phyloP scores from a whole-genome alignment of 2,797 vertebrate genomes.

The Cichlasoma orientale region DNA sequence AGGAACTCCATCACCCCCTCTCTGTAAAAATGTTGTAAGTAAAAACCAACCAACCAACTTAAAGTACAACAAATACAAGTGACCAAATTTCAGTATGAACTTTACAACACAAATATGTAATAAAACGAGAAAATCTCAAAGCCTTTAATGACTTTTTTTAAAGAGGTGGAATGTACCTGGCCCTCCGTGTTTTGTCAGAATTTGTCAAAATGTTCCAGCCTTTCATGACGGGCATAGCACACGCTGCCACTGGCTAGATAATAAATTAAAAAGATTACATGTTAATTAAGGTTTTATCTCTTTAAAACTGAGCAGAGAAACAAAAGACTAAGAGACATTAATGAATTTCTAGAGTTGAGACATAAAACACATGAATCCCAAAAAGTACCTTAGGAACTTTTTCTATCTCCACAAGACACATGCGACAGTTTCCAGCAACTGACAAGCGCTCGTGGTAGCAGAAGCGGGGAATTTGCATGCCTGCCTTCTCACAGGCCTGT shows the following conservation, averaged over 20 bases:
- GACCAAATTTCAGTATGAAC: background rate
- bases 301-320: background rate
- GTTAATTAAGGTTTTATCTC: background rate
- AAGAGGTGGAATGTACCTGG: slow-evolving; percentile 79
- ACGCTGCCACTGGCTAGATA: slow-evolving; percentile 92
- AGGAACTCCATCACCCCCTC: slow-evolving; percentile 98
- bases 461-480: slow-evolving; percentile 95
- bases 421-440: slow-evolving; percentile 95
- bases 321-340: background rate
- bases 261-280: slow-evolving; percentile 11
- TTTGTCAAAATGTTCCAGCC: slow-evolving; percentile 97
- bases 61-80: background rate
- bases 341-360: background rate
- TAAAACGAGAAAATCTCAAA: too few relatives aligned
- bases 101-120: background rate
- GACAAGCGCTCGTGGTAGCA: slow-evolving; percentile 96
- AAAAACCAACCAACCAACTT: background rate
- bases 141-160: background rate
- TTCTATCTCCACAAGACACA: slow-evolving; percentile 98
- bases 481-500: slow-evolving; percentile 92
- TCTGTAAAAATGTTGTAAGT: slow-evolving; percentile 70
- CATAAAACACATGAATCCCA: background rate
- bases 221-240: slow-evolving; percentile 98
- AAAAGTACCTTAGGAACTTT: slow-evolving; percentile 80
- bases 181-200: slow-evolving; percentile 94